phyloP scores from a whole-genome alignment of 2,888 invertebrate genomes.

The Acronicta psi region DNA sequence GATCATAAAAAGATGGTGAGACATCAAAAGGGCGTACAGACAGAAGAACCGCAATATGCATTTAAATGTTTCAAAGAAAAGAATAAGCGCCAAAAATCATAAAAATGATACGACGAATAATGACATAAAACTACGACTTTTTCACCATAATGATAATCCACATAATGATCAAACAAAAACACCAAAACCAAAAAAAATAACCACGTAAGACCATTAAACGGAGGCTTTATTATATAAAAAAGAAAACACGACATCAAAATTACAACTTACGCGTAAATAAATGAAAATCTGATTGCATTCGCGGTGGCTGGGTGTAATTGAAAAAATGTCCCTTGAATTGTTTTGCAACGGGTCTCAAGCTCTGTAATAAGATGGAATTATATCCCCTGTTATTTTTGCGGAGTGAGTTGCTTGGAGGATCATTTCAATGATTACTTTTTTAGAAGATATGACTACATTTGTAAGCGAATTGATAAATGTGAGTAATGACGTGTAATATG shows the following conservation, averaged over 20 bases:
- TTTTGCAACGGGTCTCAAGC: conserved; percentile 65
- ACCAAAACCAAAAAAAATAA: conserved; percentile 38
- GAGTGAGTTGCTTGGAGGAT: conserved; percentile 47
- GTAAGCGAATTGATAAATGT: conserved; percentile 24
- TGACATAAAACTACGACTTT: not conserved
- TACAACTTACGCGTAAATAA: conserved; percentile 70
- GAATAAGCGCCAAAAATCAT: too few species aligned
- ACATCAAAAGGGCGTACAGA: too few species aligned
- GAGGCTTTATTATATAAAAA: conserved; percentile 34
- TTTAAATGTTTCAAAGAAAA: too few species aligned
- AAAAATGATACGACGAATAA: not conserved
- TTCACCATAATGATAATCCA: not conserved
- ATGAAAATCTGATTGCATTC: conserved; percentile 79
- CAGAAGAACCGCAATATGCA: too few species aligned
- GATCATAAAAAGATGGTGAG: too few species aligned
- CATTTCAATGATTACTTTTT: conserved; percentile 54
- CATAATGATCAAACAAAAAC: conserved; percentile 26
- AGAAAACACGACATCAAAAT: conserved; percentile 64
- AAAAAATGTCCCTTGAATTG: conserved; percentile 84
- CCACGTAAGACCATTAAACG: conserved; percentile 45
- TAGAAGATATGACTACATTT: conserved; percentile 35
- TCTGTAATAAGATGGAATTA: conserved; percentile 78
- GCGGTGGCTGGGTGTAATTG: conserved; percentile 79
- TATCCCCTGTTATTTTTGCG: conserved; percentile 54
- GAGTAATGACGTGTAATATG: conserved; percentile 30